Base-by-base conservation (phyloP, 2,888 invertebrate species). In the Euproctis similis region DNA sequence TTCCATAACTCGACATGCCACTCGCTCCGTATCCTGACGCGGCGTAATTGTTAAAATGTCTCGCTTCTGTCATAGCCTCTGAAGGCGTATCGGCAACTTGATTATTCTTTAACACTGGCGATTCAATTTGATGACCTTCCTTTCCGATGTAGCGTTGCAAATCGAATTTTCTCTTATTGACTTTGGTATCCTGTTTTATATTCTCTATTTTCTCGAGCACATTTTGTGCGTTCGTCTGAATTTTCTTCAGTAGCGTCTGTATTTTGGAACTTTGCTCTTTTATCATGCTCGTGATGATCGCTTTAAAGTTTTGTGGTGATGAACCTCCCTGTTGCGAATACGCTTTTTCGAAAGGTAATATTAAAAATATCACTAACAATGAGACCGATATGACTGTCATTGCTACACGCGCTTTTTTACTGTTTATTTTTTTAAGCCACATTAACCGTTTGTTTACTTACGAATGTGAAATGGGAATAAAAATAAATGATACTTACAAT, bases 261-360 rank as follows among this genome's bases (percentile, higher is more conserved):
- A 81, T 77, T 55, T 76, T 80, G 1, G 55, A 51, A 38, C 75
- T 80, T 38, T 81, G 81, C 21, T 82, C 77, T 27, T 74, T 74
- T 34, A 82, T 67, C 54, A 74, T 63, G 32, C 64, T 69, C 5
- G 70, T 48, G 17, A 81, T 58, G 27, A 60, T 67, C 19, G 76
- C 59, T 47, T 80, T 77, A 29, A 81, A 73, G 32, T 65, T 68
- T 33, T 67, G 53, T 16, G 60, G 53, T 18, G 69, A 53, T 5
- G 66, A 47, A n/a, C 39, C 34, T 32, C 65, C 57, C 19, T 59
- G 59, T 30, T 53, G 56, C 25, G 48, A 36, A 11, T 71, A 68
- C 3, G 71, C 50, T 46, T 64, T 72, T 2, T 56, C 64, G 24
- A 63, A 59, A 8, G 68, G 60, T 31, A 72, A 16, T 6, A 74